Base-by-base conservation (phyloP, 1,140 invertebrate genomes). In the Sinella curviseta region DNA sequence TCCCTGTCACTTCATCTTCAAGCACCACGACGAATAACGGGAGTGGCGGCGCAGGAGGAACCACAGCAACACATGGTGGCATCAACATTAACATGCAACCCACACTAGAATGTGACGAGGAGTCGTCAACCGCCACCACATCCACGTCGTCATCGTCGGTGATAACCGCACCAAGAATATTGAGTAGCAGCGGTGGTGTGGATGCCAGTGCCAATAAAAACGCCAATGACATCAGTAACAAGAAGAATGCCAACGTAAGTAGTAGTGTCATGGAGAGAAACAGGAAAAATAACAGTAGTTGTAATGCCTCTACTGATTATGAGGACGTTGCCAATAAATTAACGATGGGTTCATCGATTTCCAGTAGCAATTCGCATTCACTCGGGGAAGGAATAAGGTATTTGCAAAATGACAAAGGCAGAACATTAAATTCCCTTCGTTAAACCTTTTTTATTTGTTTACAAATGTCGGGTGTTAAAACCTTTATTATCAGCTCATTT, bases 1-100 rank as follows among this genome's bases (percentile, higher is more conserved):
- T 84, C 39, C 83, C 83, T 20, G 26, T 12, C 31, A 70, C 65
- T 30, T 30, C 28, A 30, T 33, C 65, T 24, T 65, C 24, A 4
- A n/a, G n/a, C n/a, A n/a, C n/a, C n/a, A 4, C 55, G 24, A 31
- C 65, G 14, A 30, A 14, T 14, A 30, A 31, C n/a, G 26, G 1
- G n/a, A 4, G 12, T 14, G 31, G 28, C 30, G 26, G 16, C 8
- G 24, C 26, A n/a, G 57, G 57, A 65, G 26, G 26, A 16, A 20
- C 8, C 8, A 12, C 39, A 48, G 57, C 14, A 65, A 65, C 14
- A 26, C 8, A 26, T 65, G 65, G 26, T 31, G n/a, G n/a, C 24
- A 70, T 33, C n/a, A 33, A 33, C 65, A 14, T 8, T 33, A 24
- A 1, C 1, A 30, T 31, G 65, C 26, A 30, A 33, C 65, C 65